Percentiles rank a stretch among this genome's conserved stretches.
Evolutionary conservation across 2,888 invertebrate genomes (phyloP).

Genomic region (Zhuqinia jingwanae): DNA sequence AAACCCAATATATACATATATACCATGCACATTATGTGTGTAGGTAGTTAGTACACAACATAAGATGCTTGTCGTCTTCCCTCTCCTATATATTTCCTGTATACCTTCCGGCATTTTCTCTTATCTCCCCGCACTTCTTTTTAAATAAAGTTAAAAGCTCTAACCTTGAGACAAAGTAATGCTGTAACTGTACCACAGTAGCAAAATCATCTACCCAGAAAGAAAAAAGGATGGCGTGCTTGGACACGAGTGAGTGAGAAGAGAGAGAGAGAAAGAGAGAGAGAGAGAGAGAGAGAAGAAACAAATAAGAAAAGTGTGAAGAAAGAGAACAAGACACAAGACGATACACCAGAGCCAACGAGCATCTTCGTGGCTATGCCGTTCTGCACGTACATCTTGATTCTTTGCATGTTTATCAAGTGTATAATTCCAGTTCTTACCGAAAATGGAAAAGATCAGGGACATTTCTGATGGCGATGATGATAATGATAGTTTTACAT

Average conservation of each 20-base stretch:
- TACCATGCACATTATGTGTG: too few species aligned
- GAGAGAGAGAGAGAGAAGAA: too few species aligned
- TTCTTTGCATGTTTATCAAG: slow-evolving; percentile 53
- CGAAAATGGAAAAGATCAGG: slow-evolving; percentile 65
- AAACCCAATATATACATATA: too few species aligned
- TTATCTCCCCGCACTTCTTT: not conserved
- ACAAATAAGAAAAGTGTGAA: not conserved
- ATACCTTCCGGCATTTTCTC: slow-evolving; percentile 60
- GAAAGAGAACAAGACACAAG: not conserved
- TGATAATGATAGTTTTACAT: slow-evolving; percentile 23
- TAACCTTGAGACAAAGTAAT: slow-evolving; percentile 72
- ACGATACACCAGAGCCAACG: not conserved
- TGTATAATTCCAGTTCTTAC: slow-evolving; percentile 59
- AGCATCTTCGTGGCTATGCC: not conserved
- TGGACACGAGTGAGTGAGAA: too few species aligned
- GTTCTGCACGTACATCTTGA: slow-evolving; percentile 12
- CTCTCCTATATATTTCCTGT: slow-evolving; percentile 33
- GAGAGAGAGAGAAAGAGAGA: too few species aligned
- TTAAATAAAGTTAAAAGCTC: slow-evolving; percentile 58
- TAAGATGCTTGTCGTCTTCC: not conserved
- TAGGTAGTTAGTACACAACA: slow-evolving; percentile 1
- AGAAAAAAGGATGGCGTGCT: not conserved
- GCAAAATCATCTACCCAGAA: slow-evolving; percentile 16
- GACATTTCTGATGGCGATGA: slow-evolving; percentile 40
- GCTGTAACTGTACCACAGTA: slow-evolving; percentile 4